A percentile compares a stretch with the other conserved stretches of the same genome.
phyloP scores from a whole-genome alignment of 53 echinoderm and acorn worm genomes.

The Zoroaster sp. region DNA sequence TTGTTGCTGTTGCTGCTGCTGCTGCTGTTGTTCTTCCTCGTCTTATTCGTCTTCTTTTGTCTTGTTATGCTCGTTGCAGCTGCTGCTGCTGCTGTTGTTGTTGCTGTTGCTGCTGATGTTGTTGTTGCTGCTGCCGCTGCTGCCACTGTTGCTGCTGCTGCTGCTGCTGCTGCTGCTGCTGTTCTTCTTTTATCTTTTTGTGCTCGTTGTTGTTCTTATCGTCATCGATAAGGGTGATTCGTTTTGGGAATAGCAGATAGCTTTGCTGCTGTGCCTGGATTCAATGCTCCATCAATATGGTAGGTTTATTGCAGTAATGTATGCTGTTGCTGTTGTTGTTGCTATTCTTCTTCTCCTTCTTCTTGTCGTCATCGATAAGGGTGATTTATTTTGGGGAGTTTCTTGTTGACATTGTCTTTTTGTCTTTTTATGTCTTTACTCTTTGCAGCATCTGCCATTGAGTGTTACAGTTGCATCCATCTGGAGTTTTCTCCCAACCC shows the following conservation, averaged over 20 bases:
- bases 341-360: not conserved
- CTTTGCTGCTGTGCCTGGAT: not conserved
- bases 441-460: not conserved
- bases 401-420: not conserved
- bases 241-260: not conserved
- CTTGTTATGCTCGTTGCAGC: too few relatives aligned
- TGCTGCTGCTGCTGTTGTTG: too few relatives aligned
- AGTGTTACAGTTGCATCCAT: conserved; percentile 31
- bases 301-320: not conserved
- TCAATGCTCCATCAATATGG: not conserved
- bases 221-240: not conserved
- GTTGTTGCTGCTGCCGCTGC: too few relatives aligned
- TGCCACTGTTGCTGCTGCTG: too few relatives aligned
- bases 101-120: too few relatives aligned
- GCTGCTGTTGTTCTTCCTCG: too few relatives aligned
- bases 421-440: not conserved
- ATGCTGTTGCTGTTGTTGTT: not conserved
- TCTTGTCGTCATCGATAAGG: not conserved
- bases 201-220: not conserved
- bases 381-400: not conserved
- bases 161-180: not conserved
- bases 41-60: too few relatives aligned
- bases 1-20: too few relatives aligned
- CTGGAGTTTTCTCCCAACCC: not conserved
- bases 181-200: too few relatives aligned